Conservation (phyloP, 2,113 vertebrate species). For the Nycticebus coucang region DNA sequence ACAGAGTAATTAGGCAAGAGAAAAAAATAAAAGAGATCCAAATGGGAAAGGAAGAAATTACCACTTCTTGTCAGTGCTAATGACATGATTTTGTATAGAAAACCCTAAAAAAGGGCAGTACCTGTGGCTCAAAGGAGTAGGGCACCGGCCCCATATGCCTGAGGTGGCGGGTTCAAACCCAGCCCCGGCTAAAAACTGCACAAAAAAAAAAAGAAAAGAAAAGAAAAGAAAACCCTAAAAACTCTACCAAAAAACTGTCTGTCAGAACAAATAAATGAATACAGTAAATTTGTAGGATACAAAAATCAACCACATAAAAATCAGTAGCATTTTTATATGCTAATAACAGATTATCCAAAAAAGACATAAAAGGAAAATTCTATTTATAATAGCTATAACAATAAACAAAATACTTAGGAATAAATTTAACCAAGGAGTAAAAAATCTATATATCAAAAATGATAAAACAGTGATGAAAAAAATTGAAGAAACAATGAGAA, state of each 20-base stretch:
- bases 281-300: neutral
- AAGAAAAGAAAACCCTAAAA: neutral
- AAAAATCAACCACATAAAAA: neutral
- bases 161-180: too few species aligned
- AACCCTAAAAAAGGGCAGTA: too few species aligned
- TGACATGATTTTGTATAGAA: neutral
- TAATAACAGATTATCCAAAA: neutral
- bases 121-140: too few species aligned
- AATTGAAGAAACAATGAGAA: neutral
- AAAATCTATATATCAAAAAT: neutral
- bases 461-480: neutral
- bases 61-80: neutral
- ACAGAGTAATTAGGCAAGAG: neutral
- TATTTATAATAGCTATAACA: neutral
- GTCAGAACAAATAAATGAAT: neutral
- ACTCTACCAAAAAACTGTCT: neutral
- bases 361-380: neutral
- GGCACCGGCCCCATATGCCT: too few species aligned
- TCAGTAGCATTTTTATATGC: neutral
- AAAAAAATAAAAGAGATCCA: neutral
- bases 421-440: neutral
- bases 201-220: too few species aligned
- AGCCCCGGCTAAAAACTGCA: too few species aligned
- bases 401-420: neutral
- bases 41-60: neutral